phyloP scores from a whole-genome alignment of 2,797 vertebrate species.

The Etheostoma perlongum region DNA sequence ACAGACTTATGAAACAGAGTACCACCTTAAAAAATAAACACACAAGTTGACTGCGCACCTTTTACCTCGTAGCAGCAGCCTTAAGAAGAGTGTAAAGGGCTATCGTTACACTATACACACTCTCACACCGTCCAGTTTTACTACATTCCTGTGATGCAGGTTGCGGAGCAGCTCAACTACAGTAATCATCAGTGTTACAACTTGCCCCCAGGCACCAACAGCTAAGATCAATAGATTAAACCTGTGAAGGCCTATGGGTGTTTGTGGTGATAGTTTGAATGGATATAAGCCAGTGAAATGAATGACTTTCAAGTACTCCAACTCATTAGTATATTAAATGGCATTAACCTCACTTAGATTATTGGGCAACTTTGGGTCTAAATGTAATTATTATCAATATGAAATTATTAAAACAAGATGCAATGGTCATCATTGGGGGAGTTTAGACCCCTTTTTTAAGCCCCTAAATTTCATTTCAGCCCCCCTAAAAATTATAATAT shows the following conservation, averaged over 20 bases:
- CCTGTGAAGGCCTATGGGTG: background rate
- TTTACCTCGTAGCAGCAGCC: background rate
- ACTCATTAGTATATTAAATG: background rate
- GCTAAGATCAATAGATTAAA: slow-evolving; percentile 17
- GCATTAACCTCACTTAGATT: slow-evolving; percentile 8
- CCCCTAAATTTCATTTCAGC: no score
- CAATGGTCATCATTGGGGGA: background rate
- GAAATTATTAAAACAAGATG: slow-evolving; percentile 6
- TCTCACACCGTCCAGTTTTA: slow-evolving; percentile 33
- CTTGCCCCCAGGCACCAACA: slow-evolving; percentile 10
- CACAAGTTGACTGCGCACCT: background rate
- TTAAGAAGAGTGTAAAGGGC: background rate
- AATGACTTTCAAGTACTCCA: background rate
- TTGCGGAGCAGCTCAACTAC: background rate
- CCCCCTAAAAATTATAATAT: no score
- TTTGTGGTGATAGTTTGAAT: background rate
- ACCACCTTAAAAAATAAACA: background rate
- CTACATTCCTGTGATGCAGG: slow-evolving; percentile 46
- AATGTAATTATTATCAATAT: background rate
- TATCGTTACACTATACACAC: background rate
- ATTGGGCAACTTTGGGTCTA: background rate
- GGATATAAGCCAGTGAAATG: background rate
- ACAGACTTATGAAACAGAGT: background rate
- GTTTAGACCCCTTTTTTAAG: no score
- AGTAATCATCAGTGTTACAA: slow-evolving; percentile 16